Base-by-base conservation (phyloP, 2,797 vertebrate genomes). In the Acipenser ruthenus region DNA sequence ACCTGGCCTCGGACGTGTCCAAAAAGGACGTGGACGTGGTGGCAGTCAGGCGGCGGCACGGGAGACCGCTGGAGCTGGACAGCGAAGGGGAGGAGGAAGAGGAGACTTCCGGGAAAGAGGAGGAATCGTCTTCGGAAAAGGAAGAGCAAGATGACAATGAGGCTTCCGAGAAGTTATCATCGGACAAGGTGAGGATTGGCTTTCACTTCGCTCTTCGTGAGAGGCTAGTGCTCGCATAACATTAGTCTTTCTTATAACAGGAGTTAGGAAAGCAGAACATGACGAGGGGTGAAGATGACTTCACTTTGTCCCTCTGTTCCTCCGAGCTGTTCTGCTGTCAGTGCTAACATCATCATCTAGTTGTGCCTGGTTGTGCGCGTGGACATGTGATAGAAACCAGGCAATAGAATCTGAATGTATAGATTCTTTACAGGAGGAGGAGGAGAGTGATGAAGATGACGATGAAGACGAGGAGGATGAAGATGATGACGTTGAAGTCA, bases 71-170 rank as follows among this genome's bases (percentile, higher is more conserved):
- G 53, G 92, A 94, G 60, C 89, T 98, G 2, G 97, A 99, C 87
- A 98, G 95, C 0, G 97, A 97, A 47, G 97, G 95, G 13, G 97
- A 98, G 75, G 96, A 97, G 70, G 84, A 89, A 67, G 90, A 89
- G 50, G 96, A 95, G 75, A 86, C 83, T 0, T 90, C 89, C 0
- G 88, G 76, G 67, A 90, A 89, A 69, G 88, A 91, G 68, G 86
- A 88, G 64, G 78, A 68, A 70, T 86, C 82, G 0, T 76, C 87
- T 12, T 94, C 92, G 1, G 93, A 88, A 65, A 87, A 90, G 71
- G 94, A 94, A 59, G 93, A 90, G 64, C 82, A 84, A 9, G 88
- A 90, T 0, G 89, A 88, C 70, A 83, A 77, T 0, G 85, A 87
- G 6, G 59, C 72, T 60, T 66, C 82, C 4, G 87, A 88, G 68